Base-by-base conservation (phyloP, 2,888 invertebrate species). In the Steinernema scapterisci region DNA sequence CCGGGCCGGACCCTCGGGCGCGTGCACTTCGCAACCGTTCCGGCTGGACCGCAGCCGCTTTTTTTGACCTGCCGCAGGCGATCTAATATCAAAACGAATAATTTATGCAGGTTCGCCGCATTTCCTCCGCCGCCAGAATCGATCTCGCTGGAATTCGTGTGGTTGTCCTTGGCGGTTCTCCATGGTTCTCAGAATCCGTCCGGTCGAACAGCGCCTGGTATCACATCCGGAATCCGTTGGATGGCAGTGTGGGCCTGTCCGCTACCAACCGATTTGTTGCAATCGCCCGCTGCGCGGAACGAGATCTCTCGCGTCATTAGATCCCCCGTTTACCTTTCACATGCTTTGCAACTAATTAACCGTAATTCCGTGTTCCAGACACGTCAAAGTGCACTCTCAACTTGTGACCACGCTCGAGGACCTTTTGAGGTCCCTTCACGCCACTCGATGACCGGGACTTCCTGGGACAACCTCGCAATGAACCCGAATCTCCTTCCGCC, bases 351-450 rank as follows among this genome's bases (percentile, higher is more conserved):
- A 54, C 54, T 54, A 54, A 54, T 54, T 54, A 19, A 9, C 54
- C 54, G 16, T 54, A 54, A 54, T 54, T 54, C 54, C 54, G 54
- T 54, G 54, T 54, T 54, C 54, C 54, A 54, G 54, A 54, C 54
- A 25, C 54, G 54, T 54, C 13, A 54, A 31, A 63, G 63, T 63
- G 63, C 63, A 63, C 63, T 16, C 25, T 31, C 27, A 21, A 21
- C 54, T 19, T 13, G 63, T 23, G 38, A 21, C 19, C 52, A 21
- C 11, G 11, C 52, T 27, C 63, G 63, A 16, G 63, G 63, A 63
- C 63, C 63, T 25, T 16, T 11, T 16, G n/a, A 31, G 27, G 9
- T 31, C 63, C 19, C 16, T 11, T 11, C 63, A 16, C 63, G 25
- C 31, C n/a, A 63, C 63, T 48, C 48, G 31, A 63, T 63, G 63